Base-by-base conservation (phyloP, 2,797 vertebrate genomes). In the Typhlichthys eigenmanni region DNA sequence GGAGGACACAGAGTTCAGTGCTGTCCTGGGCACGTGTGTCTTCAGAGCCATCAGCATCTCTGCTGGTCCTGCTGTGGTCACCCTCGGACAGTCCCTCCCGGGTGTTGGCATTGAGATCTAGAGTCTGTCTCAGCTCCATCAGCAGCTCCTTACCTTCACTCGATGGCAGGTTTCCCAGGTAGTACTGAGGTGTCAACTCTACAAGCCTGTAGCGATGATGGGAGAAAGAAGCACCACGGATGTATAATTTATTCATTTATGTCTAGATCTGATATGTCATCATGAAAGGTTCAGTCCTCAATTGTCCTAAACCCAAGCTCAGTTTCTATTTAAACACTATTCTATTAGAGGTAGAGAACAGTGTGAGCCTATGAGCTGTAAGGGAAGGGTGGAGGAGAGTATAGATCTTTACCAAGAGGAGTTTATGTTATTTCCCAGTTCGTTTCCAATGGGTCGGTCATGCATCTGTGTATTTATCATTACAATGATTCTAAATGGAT, bases 101-200 rank as follows among this genome's bases (percentile, higher is more conserved):
- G 1, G 75, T 52, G 11, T 65, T 76, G 0, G 79, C 53, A 0
- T 66, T 64, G 0, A 84, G 75, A 38, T 71, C 70, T 69, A 93
- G 68, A 67, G 85, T 92, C 85, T 92, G 92, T 65, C 93, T 92
- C 68, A 98, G 89, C 81, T 94, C 92, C 91, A 93, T 92, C 63
- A 99, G 90, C 69, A 95, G 86, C 78, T 97, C 96, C 7, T 93
- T 94, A 32, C 94, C 96, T n/a, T 99, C 97, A 0, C 96, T 95
- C 1, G 93, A 73, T 0, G 96, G 97, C 66, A 99, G 87, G 81
- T 98, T 99, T 65, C 94, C 96, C 70, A 99, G 89, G 87, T 93
- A 98, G 85, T 98, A 99, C 75, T 94, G 94, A 3, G 97, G 97
- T 0, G 94, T 92, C 83, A 98, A 64, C 71, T 97, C 95, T 79